Percentiles rank a stretch among this genome's conserved stretches.
These are phyloP conservation scores for Selenia dentaria DNA, from an alignment of 2,888 invertebrate species.

Conservation along the genomic window DNA sequence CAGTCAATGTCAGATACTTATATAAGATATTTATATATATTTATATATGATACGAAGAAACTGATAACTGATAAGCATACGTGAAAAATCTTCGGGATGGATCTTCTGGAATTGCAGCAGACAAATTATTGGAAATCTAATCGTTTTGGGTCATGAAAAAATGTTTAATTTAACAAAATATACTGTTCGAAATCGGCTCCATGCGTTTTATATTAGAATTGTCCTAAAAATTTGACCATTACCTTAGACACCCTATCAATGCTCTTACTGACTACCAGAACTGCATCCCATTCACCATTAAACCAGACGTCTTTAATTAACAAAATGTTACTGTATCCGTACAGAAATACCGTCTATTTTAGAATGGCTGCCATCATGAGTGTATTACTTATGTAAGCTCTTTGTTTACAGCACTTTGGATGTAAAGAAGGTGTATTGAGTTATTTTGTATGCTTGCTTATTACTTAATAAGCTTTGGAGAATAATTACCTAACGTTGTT, in stretches of 20 bases:
- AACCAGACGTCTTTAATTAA: slow-evolving; percentile 8
- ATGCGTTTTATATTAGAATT: background rate
- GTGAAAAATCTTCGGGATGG: no score
- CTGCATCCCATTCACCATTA: slow-evolving; percentile 40
- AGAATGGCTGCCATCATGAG: background rate
- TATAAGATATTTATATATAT: no score
- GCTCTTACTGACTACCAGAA: slow-evolving; percentile 28
- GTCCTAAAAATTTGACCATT: background rate
- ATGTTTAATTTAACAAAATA: no score
- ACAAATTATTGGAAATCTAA: no score
- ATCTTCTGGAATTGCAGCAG: no score
- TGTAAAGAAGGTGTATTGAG: slow-evolving; percentile 8
- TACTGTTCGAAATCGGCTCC: no score
- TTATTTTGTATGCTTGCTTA: slow-evolving; percentile 19
- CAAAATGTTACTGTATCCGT: slow-evolving; percentile 18
- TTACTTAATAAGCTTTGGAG: slow-evolving; percentile 19
- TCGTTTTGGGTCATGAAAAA: no score
- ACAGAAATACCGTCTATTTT: slow-evolving; percentile 6
- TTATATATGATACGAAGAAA: no score
- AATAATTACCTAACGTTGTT: no score
- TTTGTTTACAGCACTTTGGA: slow-evolving; percentile 20
- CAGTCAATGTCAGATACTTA: no score
- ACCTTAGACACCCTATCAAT: slow-evolving; percentile 15
- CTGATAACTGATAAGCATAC: no score
- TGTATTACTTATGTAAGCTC: slow-evolving; percentile 37